A percentile compares a stretch with the other conserved stretches of the same genome.
Conservation (phyloP, 1,140 invertebrate species). For the Cotesia chilonis region DNA sequence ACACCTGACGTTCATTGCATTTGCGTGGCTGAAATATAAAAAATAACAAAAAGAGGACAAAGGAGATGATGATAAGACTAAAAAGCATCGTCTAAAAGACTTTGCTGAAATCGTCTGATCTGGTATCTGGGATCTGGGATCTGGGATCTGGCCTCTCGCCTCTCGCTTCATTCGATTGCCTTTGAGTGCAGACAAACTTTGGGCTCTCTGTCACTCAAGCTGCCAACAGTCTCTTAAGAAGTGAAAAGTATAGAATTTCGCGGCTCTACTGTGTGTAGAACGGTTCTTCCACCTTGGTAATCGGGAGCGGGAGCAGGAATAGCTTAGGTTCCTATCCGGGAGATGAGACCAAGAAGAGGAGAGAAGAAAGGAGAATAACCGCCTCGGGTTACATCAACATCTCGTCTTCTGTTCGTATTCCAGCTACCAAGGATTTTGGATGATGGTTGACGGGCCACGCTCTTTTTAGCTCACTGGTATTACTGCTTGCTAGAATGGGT, state of each 20-base stretch:
- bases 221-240: constrained; percentile 30
- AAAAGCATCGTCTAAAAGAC: no score
- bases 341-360: background rate
- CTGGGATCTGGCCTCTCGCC: no score
- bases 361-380: background rate
- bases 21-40: no score
- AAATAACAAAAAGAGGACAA: no score
- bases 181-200: background rate
- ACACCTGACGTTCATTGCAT: no score
- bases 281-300: background rate
- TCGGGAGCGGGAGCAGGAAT: constrained; percentile 1
- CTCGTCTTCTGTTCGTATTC: constrained; percentile 29
- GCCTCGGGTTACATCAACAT: constrained; percentile 32
- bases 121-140: no score
- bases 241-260: constrained; percentile 33
- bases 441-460: background rate
- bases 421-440: constrained; percentile 31
- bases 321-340: constrained; percentile 15
- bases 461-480: constrained; percentile 11
- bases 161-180: no score
- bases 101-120: no score
- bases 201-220: constrained; percentile 6
- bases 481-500: no score
- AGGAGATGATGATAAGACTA: no score
- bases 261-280: constrained; percentile 6